Evolutionary conservation across 2,113 vertebrate species (phyloP).

Genomic region (human (Homo sapiens)): DNA sequence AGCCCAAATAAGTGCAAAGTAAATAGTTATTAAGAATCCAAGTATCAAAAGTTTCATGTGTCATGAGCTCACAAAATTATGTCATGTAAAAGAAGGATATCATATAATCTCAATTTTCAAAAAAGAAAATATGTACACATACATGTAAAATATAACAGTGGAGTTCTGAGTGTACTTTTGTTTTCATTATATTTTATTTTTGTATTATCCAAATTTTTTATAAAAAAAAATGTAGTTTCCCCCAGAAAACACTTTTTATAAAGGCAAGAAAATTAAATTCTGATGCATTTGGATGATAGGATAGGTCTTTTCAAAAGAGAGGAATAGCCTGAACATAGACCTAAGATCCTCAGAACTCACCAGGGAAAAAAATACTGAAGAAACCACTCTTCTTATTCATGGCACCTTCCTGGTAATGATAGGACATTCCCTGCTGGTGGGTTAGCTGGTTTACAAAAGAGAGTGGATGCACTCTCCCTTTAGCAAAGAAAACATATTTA

Average conservation of each 20-base stretch:
- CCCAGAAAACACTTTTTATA: background rate
- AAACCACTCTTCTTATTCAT: background rate
- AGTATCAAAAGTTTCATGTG: background rate
- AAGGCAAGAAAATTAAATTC: background rate
- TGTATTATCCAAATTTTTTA: background rate
- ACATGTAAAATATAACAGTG: background rate
- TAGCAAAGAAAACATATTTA: background rate
- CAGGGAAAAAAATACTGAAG: background rate
- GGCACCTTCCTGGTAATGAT: background rate
- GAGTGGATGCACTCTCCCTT: background rate
- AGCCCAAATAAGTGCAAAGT: background rate
- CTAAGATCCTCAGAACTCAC: background rate
- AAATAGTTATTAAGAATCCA: slow-evolving; percentile 1
- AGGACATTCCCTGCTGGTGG: background rate
- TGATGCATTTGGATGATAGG: background rate
- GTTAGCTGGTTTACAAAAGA: background rate
- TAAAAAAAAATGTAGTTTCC: background rate
- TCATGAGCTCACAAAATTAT: background rate
- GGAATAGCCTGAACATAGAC: background rate
- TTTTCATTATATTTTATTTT: background rate
- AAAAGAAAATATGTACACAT: background rate
- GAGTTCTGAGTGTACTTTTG: background rate
- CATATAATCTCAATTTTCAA: slow-evolving; percentile 20
- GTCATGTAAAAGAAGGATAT: background rate
- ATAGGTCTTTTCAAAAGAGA: background rate